phyloP scores from a whole-genome alignment of 2,888 invertebrate genomes.

The Megamerina dolium region DNA sequence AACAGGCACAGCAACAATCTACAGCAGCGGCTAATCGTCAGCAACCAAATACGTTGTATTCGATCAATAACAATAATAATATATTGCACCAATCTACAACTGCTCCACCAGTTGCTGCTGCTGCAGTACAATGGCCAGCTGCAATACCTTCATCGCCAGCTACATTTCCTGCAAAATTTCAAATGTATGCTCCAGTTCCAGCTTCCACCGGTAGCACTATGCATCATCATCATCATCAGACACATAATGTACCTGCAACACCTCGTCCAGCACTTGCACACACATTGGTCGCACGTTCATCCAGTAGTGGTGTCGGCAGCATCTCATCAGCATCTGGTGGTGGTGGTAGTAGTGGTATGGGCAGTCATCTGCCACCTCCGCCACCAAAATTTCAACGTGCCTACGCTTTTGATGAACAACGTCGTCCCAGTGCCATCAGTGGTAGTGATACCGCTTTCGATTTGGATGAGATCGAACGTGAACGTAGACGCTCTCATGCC shows the following conservation, averaged over 20 bases:
- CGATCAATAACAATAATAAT: conserved; percentile 13
- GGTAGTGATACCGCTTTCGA: conserved; percentile 42
- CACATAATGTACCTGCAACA: conserved; percentile 8
- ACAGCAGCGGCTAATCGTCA: conserved; percentile 8
- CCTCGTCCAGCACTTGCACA: conserved; percentile 7
- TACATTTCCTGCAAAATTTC: conserved; percentile 35
- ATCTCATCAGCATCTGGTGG: conserved; percentile 10
- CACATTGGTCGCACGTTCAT: conserved; percentile 18
- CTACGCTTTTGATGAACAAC: conserved; percentile 42
- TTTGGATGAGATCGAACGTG: conserved; percentile 47
- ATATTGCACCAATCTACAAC: conserved; percentile 20
- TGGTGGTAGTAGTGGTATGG: conserved; percentile 13
- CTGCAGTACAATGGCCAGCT: conserved; percentile 47
- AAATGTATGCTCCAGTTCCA: conserved; percentile 26
- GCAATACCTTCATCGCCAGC: conserved; percentile 47
- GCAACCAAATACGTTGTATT: not conserved
- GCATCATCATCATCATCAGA: conserved; percentile 10
- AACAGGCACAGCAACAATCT: conserved; percentile 11
- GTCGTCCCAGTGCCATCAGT: conserved; percentile 28
- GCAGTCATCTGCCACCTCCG: conserved; percentile 1
- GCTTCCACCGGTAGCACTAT: conserved; percentile 5
- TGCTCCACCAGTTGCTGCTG: too few relatives aligned
- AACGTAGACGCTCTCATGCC: conserved; percentile 48
- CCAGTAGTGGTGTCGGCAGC: conserved; percentile 16
- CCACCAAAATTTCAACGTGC: conserved; percentile 37